Base-by-base conservation (phyloP, 1,140 invertebrate genomes). In the Himalopsyche phryganea region DNA sequence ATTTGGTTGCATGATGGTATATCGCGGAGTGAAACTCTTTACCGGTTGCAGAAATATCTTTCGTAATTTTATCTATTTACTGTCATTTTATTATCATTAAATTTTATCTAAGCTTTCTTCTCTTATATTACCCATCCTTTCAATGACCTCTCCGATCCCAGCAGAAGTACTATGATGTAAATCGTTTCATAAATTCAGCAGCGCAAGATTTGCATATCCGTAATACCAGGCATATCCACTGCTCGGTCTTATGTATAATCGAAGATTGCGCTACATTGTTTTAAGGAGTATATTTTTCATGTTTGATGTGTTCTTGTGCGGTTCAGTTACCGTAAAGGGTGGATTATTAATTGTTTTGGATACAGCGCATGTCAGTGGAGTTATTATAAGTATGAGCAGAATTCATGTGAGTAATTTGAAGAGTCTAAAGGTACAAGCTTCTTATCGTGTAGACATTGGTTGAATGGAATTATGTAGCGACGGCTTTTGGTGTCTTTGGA, bases 301-400 rank as follows among this genome's bases (percentile, higher is more conserved):
- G 11, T 40, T 28, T 28, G 23, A 28, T 28, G 9, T 40, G 38
- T n/a, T 3, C 4, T 40, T 45, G 42, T 45, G 13, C 10, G 14
- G 18, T 45, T 45, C 4, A 11, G 42, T 17, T 19, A 5, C 23
- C 23, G 23, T 28, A 17, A 45, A 17, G 13, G 42, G 18, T 17
- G 18, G 18, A 19, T 19, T n/a, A 28, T n/a, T 10, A 45, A 40
- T 47, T 19, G 0, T 14, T 55, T 28, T 48, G 36, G 53, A 35
- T 48, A 33, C 53, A 38, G 17, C 45, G 53, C 53, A 55, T 55
- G 53, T 36, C 42, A 11, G 45, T 47, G 53, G 45, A 18, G 32
- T 44, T 11, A 14, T 33, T 7, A 13, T 38, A 38, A 17, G 32
- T 40, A 28, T 48, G 44, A 55, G 53, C 53, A 17, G 53, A 23